Percentiles rank a stretch among this genome's conserved stretches.
Conservation (phyloP, 2,113 vertebrate species). For the Hipposideros armiger region DNA sequence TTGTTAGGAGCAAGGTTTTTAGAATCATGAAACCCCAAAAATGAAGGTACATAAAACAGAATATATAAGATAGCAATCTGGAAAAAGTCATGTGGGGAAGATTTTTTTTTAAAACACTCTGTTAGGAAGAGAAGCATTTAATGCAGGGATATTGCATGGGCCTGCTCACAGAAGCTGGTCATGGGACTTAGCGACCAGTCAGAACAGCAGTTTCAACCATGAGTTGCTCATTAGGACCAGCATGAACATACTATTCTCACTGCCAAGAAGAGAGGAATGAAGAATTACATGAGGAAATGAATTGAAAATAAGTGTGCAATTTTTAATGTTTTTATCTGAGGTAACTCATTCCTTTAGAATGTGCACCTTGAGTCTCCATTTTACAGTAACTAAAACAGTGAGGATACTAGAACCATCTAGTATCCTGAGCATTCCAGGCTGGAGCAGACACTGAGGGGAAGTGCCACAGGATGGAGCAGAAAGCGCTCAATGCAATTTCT, state of each 20-base stretch:
- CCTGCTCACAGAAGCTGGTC: not conserved
- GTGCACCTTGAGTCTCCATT: not conserved
- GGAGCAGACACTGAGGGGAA: not conserved
- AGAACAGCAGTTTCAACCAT: not conserved
- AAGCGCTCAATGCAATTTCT: not conserved
- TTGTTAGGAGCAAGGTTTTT: not conserved
- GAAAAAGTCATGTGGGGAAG: not conserved
- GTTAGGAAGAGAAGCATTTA: not conserved
- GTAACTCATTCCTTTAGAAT: not conserved
- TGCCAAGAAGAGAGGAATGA: not conserved
- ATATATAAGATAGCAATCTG: not conserved
- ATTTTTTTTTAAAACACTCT: not conserved
- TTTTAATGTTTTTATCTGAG: not conserved
- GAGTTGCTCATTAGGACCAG: not conserved
- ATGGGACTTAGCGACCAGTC: not conserved
- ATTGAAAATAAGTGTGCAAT: not conserved
- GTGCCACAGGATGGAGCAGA: accelerated
- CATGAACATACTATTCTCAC: not conserved
- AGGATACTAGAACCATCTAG: no score
- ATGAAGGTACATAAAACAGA: not conserved
- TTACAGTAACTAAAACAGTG: not conserved
- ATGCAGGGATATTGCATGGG: not conserved
- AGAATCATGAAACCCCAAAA: not conserved
- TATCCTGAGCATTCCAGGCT: not conserved
- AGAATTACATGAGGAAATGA: not conserved